phyloP scores from a whole-genome alignment of 1,140 invertebrate species.

The Drosophila aff. region DNA sequence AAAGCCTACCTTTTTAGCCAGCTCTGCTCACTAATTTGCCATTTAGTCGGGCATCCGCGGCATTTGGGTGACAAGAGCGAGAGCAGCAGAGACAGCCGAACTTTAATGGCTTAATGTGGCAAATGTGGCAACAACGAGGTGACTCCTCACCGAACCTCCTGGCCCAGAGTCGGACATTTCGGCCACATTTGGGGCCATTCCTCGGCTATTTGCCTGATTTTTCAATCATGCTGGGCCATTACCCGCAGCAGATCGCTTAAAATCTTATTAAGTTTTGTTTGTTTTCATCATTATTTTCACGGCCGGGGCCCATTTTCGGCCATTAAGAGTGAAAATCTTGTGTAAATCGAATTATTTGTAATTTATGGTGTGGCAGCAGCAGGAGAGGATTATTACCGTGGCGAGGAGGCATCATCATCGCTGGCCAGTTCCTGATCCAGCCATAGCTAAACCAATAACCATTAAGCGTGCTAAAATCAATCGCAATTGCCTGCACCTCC shows the following conservation, averaged over 20 bases:
- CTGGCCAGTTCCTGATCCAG: slow-evolving; percentile 40
- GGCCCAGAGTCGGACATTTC: slow-evolving; percentile 1
- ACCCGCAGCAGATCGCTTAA: slow-evolving; percentile 56
- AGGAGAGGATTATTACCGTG: slow-evolving; percentile 74
- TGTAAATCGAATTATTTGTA: slow-evolving; percentile 84
- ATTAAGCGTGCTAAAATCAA: slow-evolving; percentile 83
- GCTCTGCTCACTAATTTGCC: slow-evolving; percentile 71
- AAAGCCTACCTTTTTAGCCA: slow-evolving; percentile 30
- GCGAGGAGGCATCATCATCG: slow-evolving; percentile 28
- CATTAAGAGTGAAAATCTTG: slow-evolving; percentile 84
- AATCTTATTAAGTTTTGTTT: slow-evolving; percentile 83
- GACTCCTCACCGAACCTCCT: background rate
- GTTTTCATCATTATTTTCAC: slow-evolving; percentile 83
- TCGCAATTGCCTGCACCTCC: slow-evolving; percentile 56
- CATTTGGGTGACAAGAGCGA: slow-evolving; percentile 70
- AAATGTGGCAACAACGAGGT: slow-evolving; percentile 43
- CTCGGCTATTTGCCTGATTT: slow-evolving; percentile 42
- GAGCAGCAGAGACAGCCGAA: slow-evolving; percentile 50
- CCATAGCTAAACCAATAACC: slow-evolving; percentile 79
- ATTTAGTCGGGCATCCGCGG: slow-evolving; percentile 70
- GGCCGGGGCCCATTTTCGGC: slow-evolving; percentile 79
- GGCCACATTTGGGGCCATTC: slow-evolving; percentile 38
- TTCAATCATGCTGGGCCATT: slow-evolving; percentile 64
- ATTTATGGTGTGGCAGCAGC: slow-evolving; percentile 79
- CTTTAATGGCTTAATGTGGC: slow-evolving; percentile 75